Base-by-base conservation (phyloP, 2,888 invertebrate species). In the Hyalella azteca region DNA sequence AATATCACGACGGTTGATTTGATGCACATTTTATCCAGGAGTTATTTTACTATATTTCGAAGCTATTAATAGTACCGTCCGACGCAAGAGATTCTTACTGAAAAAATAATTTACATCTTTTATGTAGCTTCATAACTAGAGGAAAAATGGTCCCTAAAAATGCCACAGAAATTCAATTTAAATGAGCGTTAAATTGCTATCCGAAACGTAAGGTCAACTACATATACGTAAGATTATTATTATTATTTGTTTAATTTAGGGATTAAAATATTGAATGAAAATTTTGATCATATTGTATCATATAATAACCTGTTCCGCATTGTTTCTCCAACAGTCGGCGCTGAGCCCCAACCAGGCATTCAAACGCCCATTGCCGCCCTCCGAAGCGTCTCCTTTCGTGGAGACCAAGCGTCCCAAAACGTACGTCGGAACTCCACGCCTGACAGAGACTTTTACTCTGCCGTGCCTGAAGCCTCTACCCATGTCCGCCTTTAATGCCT, bases 341-440 rank as follows among this genome's bases (percentile, higher is more conserved):
- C 54, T n/a, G 1, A 49, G 54, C 39, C 41, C 54, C 45, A 78
- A 50, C 39, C 4, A 78, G 13, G 49, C 54, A 9, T 82, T 82
- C 78, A 82, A 82, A 66, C 82, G 82, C 0, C 82, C 82, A 19
- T 50, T 80, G 11, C 80, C 82, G 19, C 82, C 82, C 4, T 66
- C 77, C 7, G 82, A 82, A n/a, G 41, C 59, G 29, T 78, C 77
- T n/a, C 39, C 54, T 11, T 60, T 36, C 19, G 11, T 45, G 7
- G 80, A 83, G 19, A 73, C 66, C 73, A 81, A 83, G 59, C 73
- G 78, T 29, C 49, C 60, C 54, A 78, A 59, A 26, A 36, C 29
- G 4, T 3, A 49, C 32, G 26, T 29, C n/a, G 40, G 22, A 3
- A 40, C 29, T 78, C 32, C 26, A 11, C 81, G 54, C 78, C 79